These are phyloP conservation scores for Leptopilina boulardi DNA, from an alignment of 1,140 invertebrate species.

Conservation along the genomic window DNA sequence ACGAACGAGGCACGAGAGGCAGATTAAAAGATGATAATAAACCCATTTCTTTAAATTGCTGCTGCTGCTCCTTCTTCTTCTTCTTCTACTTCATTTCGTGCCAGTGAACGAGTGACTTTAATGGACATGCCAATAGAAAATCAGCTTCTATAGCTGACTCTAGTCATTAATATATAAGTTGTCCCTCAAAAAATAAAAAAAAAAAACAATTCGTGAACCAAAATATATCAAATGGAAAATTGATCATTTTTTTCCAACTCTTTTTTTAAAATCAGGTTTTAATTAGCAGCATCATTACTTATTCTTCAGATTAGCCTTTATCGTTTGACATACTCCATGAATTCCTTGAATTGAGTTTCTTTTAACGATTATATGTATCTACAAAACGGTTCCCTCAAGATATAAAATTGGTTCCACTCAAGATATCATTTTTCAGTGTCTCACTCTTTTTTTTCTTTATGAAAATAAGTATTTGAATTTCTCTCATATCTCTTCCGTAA, in stretches of 20 bases:
- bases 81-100: background rate
- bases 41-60: slow-evolving; percentile 31
- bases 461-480: too few relatives aligned
- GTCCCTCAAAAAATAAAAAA: background rate
- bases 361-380: too few relatives aligned
- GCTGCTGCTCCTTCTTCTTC: too few relatives aligned
- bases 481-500: too few relatives aligned
- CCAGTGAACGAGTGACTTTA: background rate
- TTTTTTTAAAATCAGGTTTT: background rate
- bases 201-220: background rate
- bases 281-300: background rate
- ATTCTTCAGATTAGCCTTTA: background rate
- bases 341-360: too few relatives aligned
- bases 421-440: too few relatives aligned
- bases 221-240: background rate
- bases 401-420: too few relatives aligned
- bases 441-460: background rate
- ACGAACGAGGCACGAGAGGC: slow-evolving; percentile 29
- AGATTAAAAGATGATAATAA: slow-evolving; percentile 33
- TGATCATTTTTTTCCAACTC: background rate
- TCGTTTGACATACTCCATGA: background rate
- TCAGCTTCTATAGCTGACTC: background rate
- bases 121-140: background rate
- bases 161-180: background rate
- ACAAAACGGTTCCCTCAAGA: too few relatives aligned